Evolutionary conservation across 2,113 vertebrate species (phyloP), one percentile per base, ranked within the genome.

Genomic region (Dicrurus megarhynchus): DNA sequence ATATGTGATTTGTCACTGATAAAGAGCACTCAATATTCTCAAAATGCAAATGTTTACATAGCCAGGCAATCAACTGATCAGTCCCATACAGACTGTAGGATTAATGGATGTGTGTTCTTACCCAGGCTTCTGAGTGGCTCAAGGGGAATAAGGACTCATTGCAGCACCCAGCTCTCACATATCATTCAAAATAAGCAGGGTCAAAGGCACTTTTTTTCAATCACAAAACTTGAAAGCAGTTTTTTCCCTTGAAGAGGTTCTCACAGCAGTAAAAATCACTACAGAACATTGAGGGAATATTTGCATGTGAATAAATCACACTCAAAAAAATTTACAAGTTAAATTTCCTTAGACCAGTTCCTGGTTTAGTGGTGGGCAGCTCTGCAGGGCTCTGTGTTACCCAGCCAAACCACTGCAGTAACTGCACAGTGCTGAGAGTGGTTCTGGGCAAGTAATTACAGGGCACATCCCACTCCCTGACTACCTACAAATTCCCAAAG

Each of bases 11-110:
- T 92, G 76, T 77, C 81, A 80, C 89, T 84, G 71, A 81, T 84
- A 90, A 94, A 92, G 47, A 92, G 15, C 80, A 75, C 68, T 81
- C 82, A 24, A 32, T 74, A 89, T n/a, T 77, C 64, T 89, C 42
- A 70, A 87, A 84, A 96, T 90, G 64, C 73, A 90, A 95, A 70
- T n/a, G 60, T 90, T 93, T 84, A 87, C 56, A 56, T 3, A 71
- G 56, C 37, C 83, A 93, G 80, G 70, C 80, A 89, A 87, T 81
- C 39, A 75, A 50, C 65, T 41, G 60, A 78, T 89, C 80, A 49
- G 89, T 64, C 53, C 71, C 46, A 60, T 5, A 46, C 50, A 89
- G 68, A 47, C 60, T 60, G 80, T 60, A 92, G 69, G 83, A 93
- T 92, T 35, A 81, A 88, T 57, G 57, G 35, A 28, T 59, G 47